These are phyloP conservation scores for Macaca nemestrina DNA, from an alignment of 2,113 vertebrate species.

Conservation along the genomic window DNA sequence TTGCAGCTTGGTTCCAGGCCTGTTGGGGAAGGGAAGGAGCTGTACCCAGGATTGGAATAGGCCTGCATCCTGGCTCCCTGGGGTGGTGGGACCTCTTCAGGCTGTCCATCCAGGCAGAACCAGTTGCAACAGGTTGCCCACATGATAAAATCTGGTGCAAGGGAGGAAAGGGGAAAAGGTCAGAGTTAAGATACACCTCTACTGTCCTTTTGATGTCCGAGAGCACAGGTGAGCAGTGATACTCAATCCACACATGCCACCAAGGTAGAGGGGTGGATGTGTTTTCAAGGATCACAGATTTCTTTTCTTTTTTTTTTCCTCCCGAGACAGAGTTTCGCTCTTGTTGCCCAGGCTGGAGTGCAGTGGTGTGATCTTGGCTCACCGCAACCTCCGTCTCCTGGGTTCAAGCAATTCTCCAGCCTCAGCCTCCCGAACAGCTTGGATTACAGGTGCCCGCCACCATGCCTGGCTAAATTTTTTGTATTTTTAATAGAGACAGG, in stretches of 20 bases:
- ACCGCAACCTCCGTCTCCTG: too few species aligned
- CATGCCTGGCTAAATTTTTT: too few species aligned
- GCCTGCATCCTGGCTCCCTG: slow-evolving; percentile 82
- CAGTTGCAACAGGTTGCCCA: slow-evolving; percentile 96
- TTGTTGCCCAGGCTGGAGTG: too few species aligned
- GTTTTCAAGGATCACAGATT: neutral
- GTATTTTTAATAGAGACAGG: too few species aligned
- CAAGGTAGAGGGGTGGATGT: neutral
- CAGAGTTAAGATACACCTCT: neutral
- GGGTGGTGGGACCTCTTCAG: slow-evolving; percentile 78
- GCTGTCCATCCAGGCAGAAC: slow-evolving; percentile 91
- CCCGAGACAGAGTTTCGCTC: too few species aligned
- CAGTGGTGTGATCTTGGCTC: too few species aligned
- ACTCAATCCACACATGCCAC: neutral
- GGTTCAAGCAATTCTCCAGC: too few species aligned
- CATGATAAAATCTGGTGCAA: slow-evolving; percentile 85
- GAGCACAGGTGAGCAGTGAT: too few species aligned
- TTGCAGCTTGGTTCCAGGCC: slow-evolving; percentile 88
- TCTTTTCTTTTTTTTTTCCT: neutral
- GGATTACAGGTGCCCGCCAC: too few species aligned
- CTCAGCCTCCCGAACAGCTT: too few species aligned
- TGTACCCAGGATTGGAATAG: slow-evolving; percentile 93
- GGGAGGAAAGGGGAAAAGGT: neutral
- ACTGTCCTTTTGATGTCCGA: neutral
- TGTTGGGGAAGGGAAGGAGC: slow-evolving; percentile 88